A percentile compares a stretch with the other conserved stretches of the same genome.
phyloP scores from a whole-genome alignment of 2,888 invertebrate species.

The Meiosimyza decipiens region DNA sequence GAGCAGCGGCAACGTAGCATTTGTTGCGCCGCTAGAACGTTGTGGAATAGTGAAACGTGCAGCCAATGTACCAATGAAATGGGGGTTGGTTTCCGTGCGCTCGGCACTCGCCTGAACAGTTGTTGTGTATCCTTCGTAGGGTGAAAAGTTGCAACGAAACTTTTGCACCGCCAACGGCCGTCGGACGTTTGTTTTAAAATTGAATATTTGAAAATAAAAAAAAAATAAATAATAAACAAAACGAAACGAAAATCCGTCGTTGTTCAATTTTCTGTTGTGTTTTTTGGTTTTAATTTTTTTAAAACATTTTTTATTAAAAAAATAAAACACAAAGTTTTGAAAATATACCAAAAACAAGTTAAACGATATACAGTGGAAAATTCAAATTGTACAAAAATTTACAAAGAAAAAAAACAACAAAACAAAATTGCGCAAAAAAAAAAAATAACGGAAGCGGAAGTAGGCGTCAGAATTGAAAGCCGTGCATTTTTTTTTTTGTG shows the following conservation, averaged over 20 bases:
- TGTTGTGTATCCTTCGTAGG: slow-evolving; percentile 68
- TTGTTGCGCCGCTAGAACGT: slow-evolving; percentile 39
- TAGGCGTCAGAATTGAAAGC: neutral
- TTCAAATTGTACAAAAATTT: slow-evolving; percentile 12
- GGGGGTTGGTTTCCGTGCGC: slow-evolving; percentile 60
- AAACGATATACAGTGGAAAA: slow-evolving; percentile 16
- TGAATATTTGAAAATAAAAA: slow-evolving; percentile 38
- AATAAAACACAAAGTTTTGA: slow-evolving; percentile 33
- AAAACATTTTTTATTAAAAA: slow-evolving; percentile 26
- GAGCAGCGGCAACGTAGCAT: neutral
- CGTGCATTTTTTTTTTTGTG: too few relatives aligned
- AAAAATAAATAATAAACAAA: neutral
- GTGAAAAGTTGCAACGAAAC: slow-evolving; percentile 65
- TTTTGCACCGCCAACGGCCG: slow-evolving; percentile 57
- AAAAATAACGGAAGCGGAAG: slow-evolving; percentile 18
- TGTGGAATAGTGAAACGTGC: slow-evolving; percentile 36
- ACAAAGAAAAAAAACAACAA: slow-evolving; percentile 16
- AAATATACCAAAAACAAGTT: slow-evolving; percentile 31
- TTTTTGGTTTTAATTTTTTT: slow-evolving; percentile 43
- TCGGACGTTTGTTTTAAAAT: slow-evolving; percentile 48
- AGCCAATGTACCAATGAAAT: slow-evolving; percentile 37
- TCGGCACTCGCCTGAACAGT: slow-evolving; percentile 62
- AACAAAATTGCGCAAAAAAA: slow-evolving; percentile 8
- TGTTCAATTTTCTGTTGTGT: slow-evolving; percentile 47
- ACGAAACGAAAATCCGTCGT: slow-evolving; percentile 38